Evolutionary conservation across 2,888 invertebrate genomes (phyloP).

Genomic region (Melanophora roralis): DNA sequence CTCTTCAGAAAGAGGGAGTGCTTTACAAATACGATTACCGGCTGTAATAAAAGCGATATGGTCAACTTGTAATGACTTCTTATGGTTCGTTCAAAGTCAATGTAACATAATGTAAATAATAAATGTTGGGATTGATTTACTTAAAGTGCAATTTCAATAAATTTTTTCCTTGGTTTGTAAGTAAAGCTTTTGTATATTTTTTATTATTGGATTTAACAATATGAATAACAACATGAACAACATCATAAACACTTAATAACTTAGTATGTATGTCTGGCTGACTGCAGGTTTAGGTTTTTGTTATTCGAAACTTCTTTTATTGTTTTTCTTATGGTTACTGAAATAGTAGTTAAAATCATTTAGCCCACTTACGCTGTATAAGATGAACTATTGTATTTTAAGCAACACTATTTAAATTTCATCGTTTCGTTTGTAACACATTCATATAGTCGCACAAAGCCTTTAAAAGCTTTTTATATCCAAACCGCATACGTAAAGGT

Average conservation of each 20-base stretch:
- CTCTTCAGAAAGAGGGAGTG: neutral
- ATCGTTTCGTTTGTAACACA: neutral
- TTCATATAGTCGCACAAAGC: no score
- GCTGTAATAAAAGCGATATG: conserved; percentile 47
- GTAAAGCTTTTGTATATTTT: neutral
- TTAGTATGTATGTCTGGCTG: neutral
- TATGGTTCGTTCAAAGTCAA: conserved; percentile 8
- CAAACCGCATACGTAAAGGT: no score
- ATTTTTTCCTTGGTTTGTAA: neutral
- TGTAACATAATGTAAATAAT: conserved; percentile 1
- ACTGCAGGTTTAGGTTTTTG: neutral
- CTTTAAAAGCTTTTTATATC: no score
- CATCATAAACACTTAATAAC: conserved; percentile 8
- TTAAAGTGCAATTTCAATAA: conserved; percentile 62
- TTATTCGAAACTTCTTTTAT: conserved; percentile 47
- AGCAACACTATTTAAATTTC: neutral
- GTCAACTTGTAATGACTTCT: conserved; percentile 58
- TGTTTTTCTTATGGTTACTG: conserved; percentile 36
- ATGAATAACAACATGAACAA: conserved; percentile 36
- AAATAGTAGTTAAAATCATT: conserved; percentile 52
- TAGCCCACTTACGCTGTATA: conserved; percentile 46
- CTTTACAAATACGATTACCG: conserved; percentile 14
- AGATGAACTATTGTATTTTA: neutral
- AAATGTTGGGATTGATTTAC: conserved; percentile 50
- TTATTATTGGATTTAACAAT: conserved; percentile 24